Percentiles rank a stretch among this genome's conserved stretches.
phyloP scores from a whole-genome alignment of 2,113 vertebrate species.

The Myrmecobius fasciatus region DNA sequence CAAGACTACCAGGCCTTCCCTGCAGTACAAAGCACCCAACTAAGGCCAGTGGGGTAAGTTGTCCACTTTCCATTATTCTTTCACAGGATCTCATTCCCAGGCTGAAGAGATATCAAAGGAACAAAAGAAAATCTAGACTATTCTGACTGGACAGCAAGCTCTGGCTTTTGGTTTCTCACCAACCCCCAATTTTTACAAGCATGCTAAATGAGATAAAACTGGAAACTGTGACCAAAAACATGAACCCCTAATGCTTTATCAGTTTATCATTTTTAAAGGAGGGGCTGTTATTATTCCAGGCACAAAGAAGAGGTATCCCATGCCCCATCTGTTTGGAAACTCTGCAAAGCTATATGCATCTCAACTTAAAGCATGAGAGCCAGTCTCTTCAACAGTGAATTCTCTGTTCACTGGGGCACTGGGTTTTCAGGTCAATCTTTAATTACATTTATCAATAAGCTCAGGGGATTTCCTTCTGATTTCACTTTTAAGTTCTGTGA shows the following conservation, averaged over 20 bases:
- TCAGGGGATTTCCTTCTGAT: conserved; percentile 69
- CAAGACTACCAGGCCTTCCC: conserved; percentile 51
- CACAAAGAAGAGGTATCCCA: conserved; percentile 42
- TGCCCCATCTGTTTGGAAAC: neutral
- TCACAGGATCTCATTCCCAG: neutral
- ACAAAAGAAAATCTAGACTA: conserved; percentile 76
- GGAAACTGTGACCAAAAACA: conserved; percentile 51
- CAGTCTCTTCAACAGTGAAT: conserved; percentile 30
- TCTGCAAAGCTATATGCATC: neutral
- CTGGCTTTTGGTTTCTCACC: conserved; percentile 19
- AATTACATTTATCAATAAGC: conserved; percentile 60
- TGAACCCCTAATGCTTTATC: conserved; percentile 33
- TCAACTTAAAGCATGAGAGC: conserved; percentile 38
- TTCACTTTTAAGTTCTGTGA: conserved; percentile 65
- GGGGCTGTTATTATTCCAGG: fast-evolving
- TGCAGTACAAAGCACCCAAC: conserved; percentile 30
- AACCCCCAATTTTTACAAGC: neutral
- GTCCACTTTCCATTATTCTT: conserved; percentile 77
- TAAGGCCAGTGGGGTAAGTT: conserved; percentile 59
- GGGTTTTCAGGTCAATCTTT: conserved; percentile 57
- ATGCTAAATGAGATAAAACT: conserved; percentile 73
- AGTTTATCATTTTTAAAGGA: conserved; percentile 10
- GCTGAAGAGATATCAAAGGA: conserved; percentile 73
- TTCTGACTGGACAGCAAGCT: conserved; percentile 69
- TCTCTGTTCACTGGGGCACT: conserved; percentile 49